These are phyloP conservation scores for Tringa solitaria DNA, from an alignment of 2,113 vertebrate genomes.

Conservation along the genomic window DNA sequence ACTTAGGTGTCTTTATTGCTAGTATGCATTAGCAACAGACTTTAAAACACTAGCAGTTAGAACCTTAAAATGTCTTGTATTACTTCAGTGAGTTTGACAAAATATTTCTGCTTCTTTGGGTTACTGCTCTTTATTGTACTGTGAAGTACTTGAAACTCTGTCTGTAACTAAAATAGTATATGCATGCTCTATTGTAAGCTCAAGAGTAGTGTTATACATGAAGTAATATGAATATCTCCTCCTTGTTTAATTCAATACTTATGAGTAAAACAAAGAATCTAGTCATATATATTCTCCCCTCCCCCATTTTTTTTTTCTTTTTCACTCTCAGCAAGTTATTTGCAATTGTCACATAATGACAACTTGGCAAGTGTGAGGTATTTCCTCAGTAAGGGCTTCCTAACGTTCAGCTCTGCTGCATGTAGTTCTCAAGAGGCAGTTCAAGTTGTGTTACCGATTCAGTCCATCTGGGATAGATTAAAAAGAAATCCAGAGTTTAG, in stretches of 20 bases:
- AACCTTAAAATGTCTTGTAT: neutral
- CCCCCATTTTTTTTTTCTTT: neutral
- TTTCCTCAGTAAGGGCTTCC: neutral
- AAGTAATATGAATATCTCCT: neutral
- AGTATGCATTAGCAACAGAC: neutral
- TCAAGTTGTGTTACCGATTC: neutral
- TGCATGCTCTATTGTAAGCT: neutral
- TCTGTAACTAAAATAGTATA: neutral
- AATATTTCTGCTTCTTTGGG: neutral
- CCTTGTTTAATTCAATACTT: neutral
- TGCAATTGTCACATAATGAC: neutral
- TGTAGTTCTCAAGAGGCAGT: neutral
- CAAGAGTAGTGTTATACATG: neutral
- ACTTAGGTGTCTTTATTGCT: neutral
- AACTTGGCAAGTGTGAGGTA: neutral
- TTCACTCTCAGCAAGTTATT: neutral
- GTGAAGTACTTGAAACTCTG: neutral
- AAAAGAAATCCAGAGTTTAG: neutral
- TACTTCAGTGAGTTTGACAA: neutral
- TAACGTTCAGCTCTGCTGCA: neutral
- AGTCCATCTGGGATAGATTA: neutral
- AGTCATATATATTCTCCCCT: neutral
- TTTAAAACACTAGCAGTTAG: neutral
- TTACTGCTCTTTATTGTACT: neutral
- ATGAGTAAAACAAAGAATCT: neutral